phyloP scores from a whole-genome alignment of 2,888 invertebrate species.

The Chrysotoxum bicinctum region DNA sequence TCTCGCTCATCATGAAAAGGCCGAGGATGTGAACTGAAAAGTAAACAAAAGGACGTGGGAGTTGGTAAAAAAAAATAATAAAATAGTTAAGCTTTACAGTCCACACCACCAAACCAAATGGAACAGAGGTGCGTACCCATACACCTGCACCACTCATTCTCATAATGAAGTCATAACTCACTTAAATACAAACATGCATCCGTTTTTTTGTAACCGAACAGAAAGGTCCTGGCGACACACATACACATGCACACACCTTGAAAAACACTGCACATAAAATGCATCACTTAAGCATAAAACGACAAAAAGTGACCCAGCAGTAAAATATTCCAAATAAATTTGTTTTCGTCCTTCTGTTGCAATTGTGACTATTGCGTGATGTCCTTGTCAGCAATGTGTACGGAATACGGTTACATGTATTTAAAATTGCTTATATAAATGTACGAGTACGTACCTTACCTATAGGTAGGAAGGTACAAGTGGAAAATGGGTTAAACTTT shows the following conservation, averaged over 20 bases:
- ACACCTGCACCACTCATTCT: slow-evolving; percentile 27
- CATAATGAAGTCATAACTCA: slow-evolving; percentile 63
- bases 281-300: slow-evolving; percentile 56
- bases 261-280: slow-evolving; percentile 32
- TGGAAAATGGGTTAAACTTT: slow-evolving; percentile 51
- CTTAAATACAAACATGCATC: slow-evolving; percentile 57
- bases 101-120: background rate
- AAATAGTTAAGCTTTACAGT: background rate
- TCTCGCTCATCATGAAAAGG: slow-evolving; percentile 13
- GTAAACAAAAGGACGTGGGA: background rate
- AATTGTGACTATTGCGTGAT: slow-evolving; percentile 20
- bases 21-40: background rate
- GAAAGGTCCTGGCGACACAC: background rate
- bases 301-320: slow-evolving; percentile 46
- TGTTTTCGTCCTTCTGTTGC: slow-evolving; percentile 30
- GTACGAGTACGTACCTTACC: no score
- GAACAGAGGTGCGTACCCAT: slow-evolving; percentile 5
- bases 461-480: background rate
- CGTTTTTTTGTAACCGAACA: slow-evolving; percentile 8
- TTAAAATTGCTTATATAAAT: slow-evolving; percentile 16
- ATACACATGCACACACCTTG: slow-evolving; percentile 22
- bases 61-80: background rate
- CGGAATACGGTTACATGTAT: slow-evolving; percentile 14
- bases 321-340: slow-evolving; percentile 62
- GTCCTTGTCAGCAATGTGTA: slow-evolving; percentile 23